These are phyloP conservation scores for Drosophila carrolli DNA, from an alignment of 1,140 invertebrate genomes.

Conservation along the genomic window DNA sequence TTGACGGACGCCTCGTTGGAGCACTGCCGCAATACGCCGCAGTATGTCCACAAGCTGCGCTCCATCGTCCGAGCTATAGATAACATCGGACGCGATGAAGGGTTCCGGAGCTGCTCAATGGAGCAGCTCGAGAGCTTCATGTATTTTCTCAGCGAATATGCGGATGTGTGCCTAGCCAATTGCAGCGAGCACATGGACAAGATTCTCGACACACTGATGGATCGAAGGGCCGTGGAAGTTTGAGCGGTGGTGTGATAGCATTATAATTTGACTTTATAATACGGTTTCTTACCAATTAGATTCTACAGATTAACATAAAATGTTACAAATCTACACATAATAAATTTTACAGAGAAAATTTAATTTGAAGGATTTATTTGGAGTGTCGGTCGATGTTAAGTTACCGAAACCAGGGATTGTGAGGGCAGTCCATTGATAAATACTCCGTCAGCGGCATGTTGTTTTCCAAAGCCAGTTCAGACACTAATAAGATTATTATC, in stretches of 20 bases:
- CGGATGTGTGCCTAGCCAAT: constrained; percentile 57
- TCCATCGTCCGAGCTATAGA: constrained; percentile 60
- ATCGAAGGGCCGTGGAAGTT: constrained; percentile 56
- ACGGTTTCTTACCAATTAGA: not conserved
- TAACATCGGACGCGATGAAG: constrained; percentile 57
- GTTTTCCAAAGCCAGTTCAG: too few relatives aligned
- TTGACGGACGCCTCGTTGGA: constrained; percentile 46
- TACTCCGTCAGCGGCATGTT: too few relatives aligned
- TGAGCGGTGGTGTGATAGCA: constrained; percentile 1
- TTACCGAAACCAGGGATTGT: too few relatives aligned
- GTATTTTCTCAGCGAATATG: constrained; percentile 56
- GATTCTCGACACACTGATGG: constrained; percentile 68
- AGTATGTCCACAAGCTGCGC: constrained; percentile 48
- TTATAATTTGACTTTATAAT: not conserved
- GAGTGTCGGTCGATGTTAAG: too few relatives aligned
- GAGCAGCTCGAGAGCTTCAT: constrained; percentile 75
- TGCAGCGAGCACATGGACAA: constrained; percentile 77
- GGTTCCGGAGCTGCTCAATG: constrained; percentile 64
- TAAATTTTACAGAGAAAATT: constrained; percentile 24
- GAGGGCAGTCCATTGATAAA: not conserved
- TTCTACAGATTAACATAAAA: constrained; percentile 53
- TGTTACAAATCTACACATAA: constrained; percentile 47
- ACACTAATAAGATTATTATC: too few relatives aligned
- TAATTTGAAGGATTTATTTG: not conserved
- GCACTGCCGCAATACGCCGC: constrained; percentile 38